These are phyloP conservation scores for Digitonthophagus gazella DNA, from an alignment of 2,888 invertebrate species.

Conservation along the genomic window DNA sequence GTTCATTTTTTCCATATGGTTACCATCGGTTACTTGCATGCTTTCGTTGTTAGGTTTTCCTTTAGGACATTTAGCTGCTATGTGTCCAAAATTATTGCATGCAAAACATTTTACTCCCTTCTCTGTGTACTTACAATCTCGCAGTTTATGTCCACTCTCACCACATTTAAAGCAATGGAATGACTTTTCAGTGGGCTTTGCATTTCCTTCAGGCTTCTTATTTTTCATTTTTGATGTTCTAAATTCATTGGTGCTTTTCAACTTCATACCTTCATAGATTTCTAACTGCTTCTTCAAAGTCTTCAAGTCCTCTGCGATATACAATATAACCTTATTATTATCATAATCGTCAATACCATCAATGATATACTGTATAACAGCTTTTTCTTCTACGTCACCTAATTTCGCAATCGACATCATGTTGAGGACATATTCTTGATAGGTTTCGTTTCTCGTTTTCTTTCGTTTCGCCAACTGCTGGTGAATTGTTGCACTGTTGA, in stretches of 20 bases:
- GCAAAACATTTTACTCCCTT: conserved; percentile 40
- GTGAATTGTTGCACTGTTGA: conserved; percentile 5
- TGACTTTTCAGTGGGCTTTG: too few species aligned
- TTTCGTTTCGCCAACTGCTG: conserved; percentile 27
- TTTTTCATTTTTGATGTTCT: too few species aligned
- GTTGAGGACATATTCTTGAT: conserved; percentile 39
- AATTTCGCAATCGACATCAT: conserved; percentile 41
- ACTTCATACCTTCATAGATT: conserved; percentile 26
- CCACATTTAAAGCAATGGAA: conserved; percentile 26
- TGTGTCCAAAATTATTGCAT: conserved; percentile 37
- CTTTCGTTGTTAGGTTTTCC: not conserved
- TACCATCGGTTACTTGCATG: conserved; percentile 2
- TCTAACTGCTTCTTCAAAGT: conserved; percentile 25
- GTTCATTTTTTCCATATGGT: not conserved
- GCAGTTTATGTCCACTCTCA: conserved; percentile 22
- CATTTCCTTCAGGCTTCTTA: too few species aligned
- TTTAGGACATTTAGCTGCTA: conserved; percentile 18
- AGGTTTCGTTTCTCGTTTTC: conserved; percentile 31
- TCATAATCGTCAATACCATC: conserved; percentile 30
- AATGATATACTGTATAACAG: conserved; percentile 41
- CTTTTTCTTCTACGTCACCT: conserved; percentile 36
- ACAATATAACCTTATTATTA: conserved; percentile 23
- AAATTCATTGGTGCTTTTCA: too few species aligned
- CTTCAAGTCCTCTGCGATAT: conserved; percentile 17
- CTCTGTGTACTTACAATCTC: conserved; percentile 26